These are phyloP conservation scores for Pycnomerus fuliginosus DNA, from an alignment of 2,888 invertebrate genomes.

Conservation along the genomic window DNA sequence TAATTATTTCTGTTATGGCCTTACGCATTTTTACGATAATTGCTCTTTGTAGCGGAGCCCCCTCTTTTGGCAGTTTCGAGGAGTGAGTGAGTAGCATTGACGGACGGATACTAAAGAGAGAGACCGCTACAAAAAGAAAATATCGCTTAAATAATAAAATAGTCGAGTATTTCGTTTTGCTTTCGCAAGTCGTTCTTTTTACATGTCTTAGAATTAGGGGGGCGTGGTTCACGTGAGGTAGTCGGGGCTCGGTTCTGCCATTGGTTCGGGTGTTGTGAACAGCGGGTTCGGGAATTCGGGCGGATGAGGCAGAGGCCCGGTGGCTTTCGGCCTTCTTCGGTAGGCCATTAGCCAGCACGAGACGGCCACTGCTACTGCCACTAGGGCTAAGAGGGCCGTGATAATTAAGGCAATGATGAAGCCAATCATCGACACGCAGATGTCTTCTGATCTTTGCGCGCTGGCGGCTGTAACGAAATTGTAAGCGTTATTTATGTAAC, in stretches of 20 bases:
- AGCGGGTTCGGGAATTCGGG: slow-evolving; percentile 94
- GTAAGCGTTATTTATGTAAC: too few relatives aligned
- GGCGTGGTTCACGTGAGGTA: slow-evolving; percentile 65
- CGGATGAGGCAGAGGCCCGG: slow-evolving; percentile 90
- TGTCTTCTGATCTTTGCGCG: slow-evolving; percentile 69
- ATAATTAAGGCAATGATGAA: slow-evolving; percentile 90
- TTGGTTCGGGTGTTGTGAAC: slow-evolving; percentile 79
- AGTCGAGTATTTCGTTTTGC: slow-evolving; percentile 42
- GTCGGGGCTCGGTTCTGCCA: slow-evolving; percentile 80
- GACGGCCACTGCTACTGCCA: slow-evolving; percentile 91
- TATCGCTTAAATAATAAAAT: slow-evolving; percentile 29
- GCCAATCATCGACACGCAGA: slow-evolving; percentile 92
- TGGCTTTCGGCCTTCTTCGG: slow-evolving; percentile 80
- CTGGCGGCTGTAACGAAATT: slow-evolving; percentile 55
- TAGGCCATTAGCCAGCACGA: slow-evolving; percentile 96
- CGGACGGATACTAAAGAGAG: slow-evolving; percentile 38
- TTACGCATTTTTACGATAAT: slow-evolving; percentile 32
- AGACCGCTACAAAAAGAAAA: slow-evolving; percentile 25
- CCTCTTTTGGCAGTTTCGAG: slow-evolving; percentile 27
- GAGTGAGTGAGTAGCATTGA: slow-evolving; percentile 42
- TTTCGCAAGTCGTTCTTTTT: slow-evolving; percentile 26
- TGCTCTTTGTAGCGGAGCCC: slow-evolving; percentile 28
- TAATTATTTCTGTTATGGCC: slow-evolving; percentile 23
- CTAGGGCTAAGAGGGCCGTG: slow-evolving; percentile 86
- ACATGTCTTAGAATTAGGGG: slow-evolving; percentile 23